phyloP scores from a whole-genome alignment of 2,113 vertebrate genomes.

The Galeopterus variegatus region DNA sequence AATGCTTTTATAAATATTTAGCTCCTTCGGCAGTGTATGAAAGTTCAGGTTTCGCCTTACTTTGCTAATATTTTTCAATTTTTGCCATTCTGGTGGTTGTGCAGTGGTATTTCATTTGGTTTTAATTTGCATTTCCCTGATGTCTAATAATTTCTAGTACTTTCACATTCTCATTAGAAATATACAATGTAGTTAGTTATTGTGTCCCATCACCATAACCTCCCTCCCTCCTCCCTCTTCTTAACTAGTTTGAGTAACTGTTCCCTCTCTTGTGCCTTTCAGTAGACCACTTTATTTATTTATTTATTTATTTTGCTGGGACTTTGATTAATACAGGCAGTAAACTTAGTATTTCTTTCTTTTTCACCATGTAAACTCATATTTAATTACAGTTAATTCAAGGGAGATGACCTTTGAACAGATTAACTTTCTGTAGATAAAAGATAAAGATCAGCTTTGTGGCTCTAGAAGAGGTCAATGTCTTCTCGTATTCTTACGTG shows the following conservation, averaged over 20 bases:
- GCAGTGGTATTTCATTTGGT: neutral
- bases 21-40: too few species aligned
- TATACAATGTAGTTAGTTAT: too few species aligned
- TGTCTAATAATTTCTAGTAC: neutral
- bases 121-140: neutral
- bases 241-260: neutral
- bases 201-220: too few species aligned
- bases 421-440: conserved; percentile 19
- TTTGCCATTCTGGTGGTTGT: neutral
- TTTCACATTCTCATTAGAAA: neutral
- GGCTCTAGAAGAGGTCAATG: neutral
- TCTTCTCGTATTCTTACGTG: neutral
- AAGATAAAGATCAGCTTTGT: neutral
- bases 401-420: neutral
- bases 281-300: too few species aligned
- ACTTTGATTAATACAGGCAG: neutral
- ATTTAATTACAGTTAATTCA: conserved; percentile 1
- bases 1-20: neutral
- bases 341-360: neutral
- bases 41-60: neutral
- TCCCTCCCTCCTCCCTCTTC: too few species aligned
- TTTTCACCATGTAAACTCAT: neutral
- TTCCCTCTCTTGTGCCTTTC: neutral
- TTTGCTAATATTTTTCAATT: neutral
- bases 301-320: too few species aligned